Percentiles rank a stretch among this genome's conserved stretches.
These are phyloP conservation scores for Acrobasis suavella DNA, from an alignment of 2,888 invertebrate genomes.

Conservation along the genomic window DNA sequence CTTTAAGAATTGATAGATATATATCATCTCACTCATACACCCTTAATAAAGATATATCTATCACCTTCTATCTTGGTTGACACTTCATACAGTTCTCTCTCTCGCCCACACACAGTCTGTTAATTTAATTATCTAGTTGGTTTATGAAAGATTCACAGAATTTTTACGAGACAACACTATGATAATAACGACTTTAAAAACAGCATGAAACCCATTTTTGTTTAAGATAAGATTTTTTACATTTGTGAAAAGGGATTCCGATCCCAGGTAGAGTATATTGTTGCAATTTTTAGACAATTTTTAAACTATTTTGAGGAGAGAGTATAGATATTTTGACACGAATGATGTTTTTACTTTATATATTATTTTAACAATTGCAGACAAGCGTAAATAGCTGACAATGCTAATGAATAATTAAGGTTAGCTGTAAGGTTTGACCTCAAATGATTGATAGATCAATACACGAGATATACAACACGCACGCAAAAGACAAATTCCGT, in stretches of 20 bases:
- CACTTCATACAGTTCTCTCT: constrained; percentile 50
- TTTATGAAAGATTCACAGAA: constrained; percentile 7
- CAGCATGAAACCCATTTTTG: not conserved
- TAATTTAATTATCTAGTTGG: constrained; percentile 66
- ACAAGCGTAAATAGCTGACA: not conserved
- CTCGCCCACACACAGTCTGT: constrained; percentile 62
- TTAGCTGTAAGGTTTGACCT: not conserved
- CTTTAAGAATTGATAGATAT: constrained; percentile 54
- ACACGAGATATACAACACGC: not conserved
- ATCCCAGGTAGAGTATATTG: constrained; percentile 29
- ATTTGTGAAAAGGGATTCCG: not conserved
- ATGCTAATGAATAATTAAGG: not conserved
- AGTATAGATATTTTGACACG: not conserved
- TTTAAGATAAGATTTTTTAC: not conserved
- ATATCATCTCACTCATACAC: constrained; percentile 60
- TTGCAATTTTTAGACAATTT: constrained; percentile 4
- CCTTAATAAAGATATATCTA: constrained; percentile 45
- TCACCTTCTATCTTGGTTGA: constrained; percentile 54
- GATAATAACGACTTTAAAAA: not conserved
- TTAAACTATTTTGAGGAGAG: constrained; percentile 4
- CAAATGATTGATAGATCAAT: constrained; percentile 2
- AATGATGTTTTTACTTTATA: not conserved
- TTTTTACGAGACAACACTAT: not conserved
- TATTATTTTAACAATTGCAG: not conserved
- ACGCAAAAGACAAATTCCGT: constrained; percentile 6